Base-by-base conservation (phyloP, 1,140 invertebrate species). In the Leptinotarsa lineolata region DNA sequence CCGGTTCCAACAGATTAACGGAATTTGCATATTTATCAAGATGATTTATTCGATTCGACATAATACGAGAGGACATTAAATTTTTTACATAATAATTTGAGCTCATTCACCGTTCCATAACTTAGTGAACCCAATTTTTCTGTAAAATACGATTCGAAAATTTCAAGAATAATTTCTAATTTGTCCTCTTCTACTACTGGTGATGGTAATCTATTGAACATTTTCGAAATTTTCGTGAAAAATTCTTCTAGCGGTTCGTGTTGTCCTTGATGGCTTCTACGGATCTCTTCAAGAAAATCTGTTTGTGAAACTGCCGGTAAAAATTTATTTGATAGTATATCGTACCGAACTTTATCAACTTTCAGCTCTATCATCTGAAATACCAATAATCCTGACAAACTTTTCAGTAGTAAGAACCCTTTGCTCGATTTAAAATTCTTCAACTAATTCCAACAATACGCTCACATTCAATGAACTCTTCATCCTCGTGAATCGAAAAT, bases 161-260 rank as follows among this genome's bases (percentile, higher is more conserved):
- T 80, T 67, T 79, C 77, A 18, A 44, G 24, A 75, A 81, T 21
- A 18, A 80, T 81, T 71, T 79, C 75, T 2, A 81, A 60, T 65
- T 79, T 74, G 0, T 81, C 79, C 12, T 76, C 71, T 13, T 78
- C 74, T 3, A 70, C 30, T 12, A 78, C 13, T 0, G 44, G 0
- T 16, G 76, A 74, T 11, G 74, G 68, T 24, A 82, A 46, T n/a
- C 79, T 70, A 5, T 79, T 78, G 65, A 82, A 82, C 48, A 80
- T 59, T 13, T 77, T 77, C 16, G 30, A 16, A 78, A 82, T 78
- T 6, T 79, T 76, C 0, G 81, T 73, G 12, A 81, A 58, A 77
- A 80, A 81, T 54, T 81, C 72, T 0, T 65, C 73, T 2, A 82
- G 80, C 67, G 77, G 79, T 65, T 82, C 79, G 0, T 48, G n/a